Evolutionary conservation across 2,888 invertebrate genomes (phyloP).

Genomic region (Stenolophus ochropezus): DNA sequence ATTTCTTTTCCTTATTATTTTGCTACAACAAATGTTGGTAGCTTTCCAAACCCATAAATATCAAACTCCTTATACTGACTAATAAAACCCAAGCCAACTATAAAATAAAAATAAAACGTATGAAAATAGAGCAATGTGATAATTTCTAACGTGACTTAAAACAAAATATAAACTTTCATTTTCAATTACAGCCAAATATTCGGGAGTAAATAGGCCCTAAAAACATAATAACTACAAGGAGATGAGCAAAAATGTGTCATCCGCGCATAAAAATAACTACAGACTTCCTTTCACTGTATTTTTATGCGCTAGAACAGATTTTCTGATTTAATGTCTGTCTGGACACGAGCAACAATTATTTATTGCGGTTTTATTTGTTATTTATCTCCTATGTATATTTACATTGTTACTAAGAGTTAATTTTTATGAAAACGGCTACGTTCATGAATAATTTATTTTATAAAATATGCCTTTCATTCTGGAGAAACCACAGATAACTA

Average conservation of each 20-base stretch:
- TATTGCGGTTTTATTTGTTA: not conserved
- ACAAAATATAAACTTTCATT: not conserved
- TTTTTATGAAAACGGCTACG: not conserved
- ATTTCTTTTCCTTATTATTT: no score
- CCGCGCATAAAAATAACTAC: not conserved
- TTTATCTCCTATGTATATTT: not conserved
- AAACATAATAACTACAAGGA: not conserved
- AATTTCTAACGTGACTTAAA: no score
- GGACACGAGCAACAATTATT: not conserved
- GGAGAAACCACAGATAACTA: not conserved
- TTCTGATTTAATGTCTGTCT: not conserved
- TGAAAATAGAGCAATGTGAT: no score
- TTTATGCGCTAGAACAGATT: not conserved
- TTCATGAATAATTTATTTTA: slow-evolving; percentile 3
- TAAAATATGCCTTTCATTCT: not conserved
- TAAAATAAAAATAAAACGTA: no score
- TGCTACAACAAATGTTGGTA: no score
- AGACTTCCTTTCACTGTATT: not conserved
- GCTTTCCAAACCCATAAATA: no score
- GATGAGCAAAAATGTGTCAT: not conserved
- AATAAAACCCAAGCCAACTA: no score
- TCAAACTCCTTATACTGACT: no score
- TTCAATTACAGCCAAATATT: not conserved
- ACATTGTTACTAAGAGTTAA: not conserved
- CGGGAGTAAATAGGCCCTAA: not conserved